Evolutionary conservation across 2,888 invertebrate species (phyloP).

Genomic region (Eupithecia centaureata): DNA sequence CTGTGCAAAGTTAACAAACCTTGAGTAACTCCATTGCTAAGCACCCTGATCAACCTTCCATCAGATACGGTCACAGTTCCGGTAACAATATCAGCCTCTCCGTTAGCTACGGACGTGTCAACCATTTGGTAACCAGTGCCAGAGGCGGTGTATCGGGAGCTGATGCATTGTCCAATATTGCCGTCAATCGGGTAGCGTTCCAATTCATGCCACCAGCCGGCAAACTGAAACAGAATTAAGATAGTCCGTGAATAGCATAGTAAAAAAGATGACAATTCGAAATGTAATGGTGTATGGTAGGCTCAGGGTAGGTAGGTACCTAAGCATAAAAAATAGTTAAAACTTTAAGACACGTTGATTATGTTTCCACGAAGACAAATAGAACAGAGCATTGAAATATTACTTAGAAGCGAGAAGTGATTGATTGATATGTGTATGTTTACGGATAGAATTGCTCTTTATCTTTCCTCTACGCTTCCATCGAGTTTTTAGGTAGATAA

Average conservation of each 20-base stretch:
- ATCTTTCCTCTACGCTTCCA: neutral
- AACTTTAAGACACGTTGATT: neutral
- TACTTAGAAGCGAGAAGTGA: neutral
- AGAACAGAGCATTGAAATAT: neutral
- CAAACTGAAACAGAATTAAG: slow-evolving; percentile 55
- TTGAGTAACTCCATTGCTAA: slow-evolving; percentile 45
- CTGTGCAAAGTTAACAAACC: slow-evolving; percentile 42
- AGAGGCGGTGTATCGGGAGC: slow-evolving; percentile 53
- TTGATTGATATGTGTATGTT: neutral
- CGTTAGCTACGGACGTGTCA: slow-evolving; percentile 58
- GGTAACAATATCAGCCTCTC: slow-evolving; percentile 47
- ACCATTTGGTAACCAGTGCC: slow-evolving; percentile 54
- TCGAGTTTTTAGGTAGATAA: neutral
- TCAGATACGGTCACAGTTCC: slow-evolving; percentile 54
- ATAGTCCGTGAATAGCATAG: neutral
- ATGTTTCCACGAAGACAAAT: neutral
- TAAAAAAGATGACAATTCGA: neutral
- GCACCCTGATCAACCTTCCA: slow-evolving; percentile 58
- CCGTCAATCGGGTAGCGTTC: slow-evolving; percentile 62
- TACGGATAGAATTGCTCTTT: too few species aligned
- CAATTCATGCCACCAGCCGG: slow-evolving; percentile 75
- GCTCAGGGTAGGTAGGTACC: too few species aligned
- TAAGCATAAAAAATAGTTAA: neutral
- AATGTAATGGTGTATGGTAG: too few species aligned
- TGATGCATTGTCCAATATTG: slow-evolving; percentile 60